Conservation (phyloP, 2,888 invertebrate species). For the Xiphydria camelus region DNA sequence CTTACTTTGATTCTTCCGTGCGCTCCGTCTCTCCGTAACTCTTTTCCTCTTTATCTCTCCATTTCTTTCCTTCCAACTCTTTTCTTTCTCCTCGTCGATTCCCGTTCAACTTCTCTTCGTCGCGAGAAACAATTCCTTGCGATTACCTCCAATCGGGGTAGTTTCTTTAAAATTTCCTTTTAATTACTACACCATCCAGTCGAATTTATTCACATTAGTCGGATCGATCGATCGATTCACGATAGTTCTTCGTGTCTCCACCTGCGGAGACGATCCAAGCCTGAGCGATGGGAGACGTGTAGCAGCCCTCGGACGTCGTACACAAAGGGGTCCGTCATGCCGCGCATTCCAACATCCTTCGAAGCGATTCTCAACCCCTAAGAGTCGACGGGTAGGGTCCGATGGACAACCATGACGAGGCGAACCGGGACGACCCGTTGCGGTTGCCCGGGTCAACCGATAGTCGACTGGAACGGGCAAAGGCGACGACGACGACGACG, state of each 20-base stretch:
- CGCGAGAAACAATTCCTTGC: not conserved
- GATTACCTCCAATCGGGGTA: slow-evolving; percentile 9
- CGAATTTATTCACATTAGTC: slow-evolving; percentile 4
- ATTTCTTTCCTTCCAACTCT: slow-evolving; percentile 10
- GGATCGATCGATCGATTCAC: not conserved
- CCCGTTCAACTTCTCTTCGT: not conserved
- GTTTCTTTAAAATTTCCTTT: not conserved
- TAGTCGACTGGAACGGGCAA: too few relatives aligned
- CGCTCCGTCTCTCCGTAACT: slow-evolving; percentile 12
- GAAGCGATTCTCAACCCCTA: too few relatives aligned
- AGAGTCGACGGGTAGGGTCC: too few relatives aligned
- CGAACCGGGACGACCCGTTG: too few relatives aligned
- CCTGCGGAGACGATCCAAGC: slow-evolving; percentile 18
- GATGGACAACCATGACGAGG: too few relatives aligned
- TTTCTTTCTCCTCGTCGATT: slow-evolving; percentile 12
- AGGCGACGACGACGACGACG: too few relatives aligned
- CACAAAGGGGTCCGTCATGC: slow-evolving; percentile 45
- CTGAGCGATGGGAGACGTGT: slow-evolving; percentile 40
- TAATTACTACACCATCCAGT: slow-evolving; percentile 3
- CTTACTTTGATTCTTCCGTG: slow-evolving; percentile 3
- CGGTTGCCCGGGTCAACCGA: too few relatives aligned
- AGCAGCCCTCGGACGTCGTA: slow-evolving; percentile 56
- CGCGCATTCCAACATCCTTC: slow-evolving; percentile 34
- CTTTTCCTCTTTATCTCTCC: slow-evolving; percentile 8
- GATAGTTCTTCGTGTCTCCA: slow-evolving; percentile 23